phyloP scores from a whole-genome alignment of 2,888 invertebrate genomes.

The Rotaria socialis region DNA sequence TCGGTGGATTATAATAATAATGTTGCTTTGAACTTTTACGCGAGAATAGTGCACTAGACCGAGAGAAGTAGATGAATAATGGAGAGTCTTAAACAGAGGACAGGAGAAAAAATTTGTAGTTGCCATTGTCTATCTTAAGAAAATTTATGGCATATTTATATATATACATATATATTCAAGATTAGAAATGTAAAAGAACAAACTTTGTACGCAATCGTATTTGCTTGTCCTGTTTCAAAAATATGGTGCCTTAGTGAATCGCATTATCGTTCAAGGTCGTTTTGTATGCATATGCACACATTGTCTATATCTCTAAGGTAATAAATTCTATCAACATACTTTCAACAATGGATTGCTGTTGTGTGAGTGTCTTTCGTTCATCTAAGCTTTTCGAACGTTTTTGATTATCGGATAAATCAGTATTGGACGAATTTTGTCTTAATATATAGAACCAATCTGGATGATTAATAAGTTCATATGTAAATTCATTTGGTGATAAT shows the following conservation, averaged over 20 bases:
- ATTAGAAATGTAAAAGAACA: not conserved
- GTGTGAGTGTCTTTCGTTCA: not conserved
- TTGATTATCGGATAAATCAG: not conserved
- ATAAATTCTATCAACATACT: constrained; percentile 1
- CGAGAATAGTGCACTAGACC: not conserved
- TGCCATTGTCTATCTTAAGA: not conserved
- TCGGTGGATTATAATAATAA: not conserved
- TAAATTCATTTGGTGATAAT: not conserved
- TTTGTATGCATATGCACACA: not conserved
- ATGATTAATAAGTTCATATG: constrained; percentile 4
- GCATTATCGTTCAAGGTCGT: not conserved
- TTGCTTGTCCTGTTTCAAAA: not conserved
- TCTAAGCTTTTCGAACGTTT: constrained; percentile 34
- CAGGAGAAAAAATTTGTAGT: not conserved
- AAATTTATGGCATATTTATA: not conserved
- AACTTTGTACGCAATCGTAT: not conserved
- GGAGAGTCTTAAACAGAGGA: not conserved
- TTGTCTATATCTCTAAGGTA: not conserved
- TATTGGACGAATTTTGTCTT: not conserved
- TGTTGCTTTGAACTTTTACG: not conserved
- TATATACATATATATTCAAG: not conserved
- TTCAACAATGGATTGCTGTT: not conserved
- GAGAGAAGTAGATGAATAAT: not conserved
- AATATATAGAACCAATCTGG: constrained; percentile 24
- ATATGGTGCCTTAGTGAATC: not conserved